Conservation (phyloP, 1,140 invertebrate genomes). For the Drosophila pandora region DNA sequence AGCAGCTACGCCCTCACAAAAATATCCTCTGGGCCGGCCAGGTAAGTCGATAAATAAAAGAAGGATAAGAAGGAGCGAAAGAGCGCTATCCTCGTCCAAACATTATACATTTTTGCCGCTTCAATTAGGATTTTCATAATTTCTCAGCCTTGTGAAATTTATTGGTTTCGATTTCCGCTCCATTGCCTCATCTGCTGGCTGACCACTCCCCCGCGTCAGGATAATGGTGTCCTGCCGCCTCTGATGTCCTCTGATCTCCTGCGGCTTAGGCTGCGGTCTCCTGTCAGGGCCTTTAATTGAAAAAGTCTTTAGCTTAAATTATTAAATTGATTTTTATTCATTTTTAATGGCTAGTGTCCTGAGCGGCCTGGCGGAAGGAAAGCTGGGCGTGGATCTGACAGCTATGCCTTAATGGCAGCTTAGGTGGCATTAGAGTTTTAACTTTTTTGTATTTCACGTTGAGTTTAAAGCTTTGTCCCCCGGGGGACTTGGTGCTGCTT, state of each 20-base stretch:
- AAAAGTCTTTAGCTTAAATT: constrained; percentile 75
- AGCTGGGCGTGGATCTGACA: constrained; percentile 29
- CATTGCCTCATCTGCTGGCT: constrained; percentile 54
- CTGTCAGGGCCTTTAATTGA: constrained; percentile 62
- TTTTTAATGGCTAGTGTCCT: constrained; percentile 51
- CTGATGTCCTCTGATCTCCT: constrained; percentile 16
- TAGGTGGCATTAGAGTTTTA: constrained; percentile 47
- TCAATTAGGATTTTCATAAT: constrained; percentile 81
- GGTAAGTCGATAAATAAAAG: constrained; percentile 30
- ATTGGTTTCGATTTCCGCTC: constrained; percentile 77
- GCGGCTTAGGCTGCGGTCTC: constrained; percentile 45
- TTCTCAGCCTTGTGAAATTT: constrained; percentile 75
- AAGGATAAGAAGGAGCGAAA: constrained; percentile 7
- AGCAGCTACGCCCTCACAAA: constrained; percentile 56
- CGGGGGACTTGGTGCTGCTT: constrained; percentile 22
- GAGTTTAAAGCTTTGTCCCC: constrained; percentile 65
- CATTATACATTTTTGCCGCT: constrained; percentile 26
- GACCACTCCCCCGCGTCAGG: constrained; percentile 31
- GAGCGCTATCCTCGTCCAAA: constrained; percentile 3
- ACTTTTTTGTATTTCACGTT: constrained; percentile 19
- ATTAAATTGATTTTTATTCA: constrained; percentile 80
- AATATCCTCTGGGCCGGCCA: constrained; percentile 32
- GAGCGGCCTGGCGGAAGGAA: background rate
- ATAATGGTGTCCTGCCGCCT: constrained; percentile 55
- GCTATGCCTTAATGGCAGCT: constrained; percentile 38